phyloP scores from a whole-genome alignment of 2,888 invertebrate species.

The Monochamus alternatus region DNA sequence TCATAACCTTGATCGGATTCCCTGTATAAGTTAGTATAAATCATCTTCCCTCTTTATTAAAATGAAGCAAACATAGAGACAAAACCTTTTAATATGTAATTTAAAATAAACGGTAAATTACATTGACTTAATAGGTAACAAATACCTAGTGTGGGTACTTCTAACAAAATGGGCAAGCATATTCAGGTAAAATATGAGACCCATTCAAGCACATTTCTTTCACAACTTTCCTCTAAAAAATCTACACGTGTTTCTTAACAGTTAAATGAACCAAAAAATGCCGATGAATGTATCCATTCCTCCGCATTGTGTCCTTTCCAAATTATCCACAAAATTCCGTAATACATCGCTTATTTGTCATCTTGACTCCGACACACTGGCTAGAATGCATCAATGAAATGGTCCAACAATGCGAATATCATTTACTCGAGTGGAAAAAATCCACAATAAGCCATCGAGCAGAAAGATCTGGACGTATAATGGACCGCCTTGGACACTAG shows the following conservation, averaged over 20 bases:
- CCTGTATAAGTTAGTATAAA: no score
- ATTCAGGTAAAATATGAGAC: slow-evolving; percentile 20
- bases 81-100: no score
- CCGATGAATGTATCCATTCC: slow-evolving; percentile 24
- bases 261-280: slow-evolving; percentile 38
- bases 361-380: slow-evolving; percentile 26
- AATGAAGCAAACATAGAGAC: no score
- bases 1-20: no score
- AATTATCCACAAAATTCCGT: slow-evolving; percentile 43
- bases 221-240: slow-evolving; percentile 6
- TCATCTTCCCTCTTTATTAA: no score
- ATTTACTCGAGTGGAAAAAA: slow-evolving; percentile 50
- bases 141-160: background rate
- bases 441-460: slow-evolving; percentile 41
- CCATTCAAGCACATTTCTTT: background rate
- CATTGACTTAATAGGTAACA: no score
- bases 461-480: slow-evolving; percentile 34
- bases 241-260: slow-evolving; percentile 41
- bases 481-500: slow-evolving; percentile 33
- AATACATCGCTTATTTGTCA: slow-evolving; percentile 45
- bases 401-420: slow-evolving; percentile 35
- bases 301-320: slow-evolving; percentile 32
- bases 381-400: slow-evolving; percentile 31
- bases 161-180: background rate
- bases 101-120: no score